These are phyloP conservation scores for Alloplasta piceator DNA, from an alignment of 2,888 invertebrate genomes.

Conservation along the genomic window DNA sequence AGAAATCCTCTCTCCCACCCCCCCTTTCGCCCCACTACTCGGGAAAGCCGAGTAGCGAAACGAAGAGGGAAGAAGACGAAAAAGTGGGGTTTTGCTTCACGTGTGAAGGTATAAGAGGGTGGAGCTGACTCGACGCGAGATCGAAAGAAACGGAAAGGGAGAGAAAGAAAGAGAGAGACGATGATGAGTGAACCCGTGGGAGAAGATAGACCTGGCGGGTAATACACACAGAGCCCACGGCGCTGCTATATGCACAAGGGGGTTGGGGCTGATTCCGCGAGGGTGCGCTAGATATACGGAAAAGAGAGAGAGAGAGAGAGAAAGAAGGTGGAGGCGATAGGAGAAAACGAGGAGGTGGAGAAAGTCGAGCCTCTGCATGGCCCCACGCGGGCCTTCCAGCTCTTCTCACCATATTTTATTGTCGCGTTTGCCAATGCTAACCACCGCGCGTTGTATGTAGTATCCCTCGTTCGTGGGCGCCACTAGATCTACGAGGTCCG, in stretches of 20 bases:
- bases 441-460: conserved; percentile 69
- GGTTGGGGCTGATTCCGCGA: conserved; percentile 39
- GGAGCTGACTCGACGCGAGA: conserved; percentile 63
- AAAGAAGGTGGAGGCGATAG: conserved; percentile 38
- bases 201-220: conserved; percentile 44
- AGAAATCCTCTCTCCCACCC: conserved; percentile 24
- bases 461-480: conserved; percentile 46
- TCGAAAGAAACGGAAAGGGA: conserved; percentile 47
- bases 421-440: conserved; percentile 82
- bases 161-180: conserved; percentile 55
- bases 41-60: conserved; percentile 57
- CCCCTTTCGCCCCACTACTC: conserved; percentile 7
- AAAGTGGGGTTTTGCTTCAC: conserved; percentile 68
- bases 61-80: conserved; percentile 77
- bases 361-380: conserved; percentile 70
- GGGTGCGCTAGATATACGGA: conserved; percentile 38
- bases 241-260: conserved; percentile 20
- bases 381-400: conserved; percentile 69
- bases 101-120: conserved; percentile 26
- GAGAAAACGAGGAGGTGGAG: conserved; percentile 60
- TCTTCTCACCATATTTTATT: conserved; percentile 80
- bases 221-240: conserved; percentile 39
- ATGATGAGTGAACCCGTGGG: conserved; percentile 68
- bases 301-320: conserved; percentile 35
- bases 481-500: conserved; percentile 59